Base-by-base conservation (phyloP, 2,888 invertebrate species). In the Apamea sordens region DNA sequence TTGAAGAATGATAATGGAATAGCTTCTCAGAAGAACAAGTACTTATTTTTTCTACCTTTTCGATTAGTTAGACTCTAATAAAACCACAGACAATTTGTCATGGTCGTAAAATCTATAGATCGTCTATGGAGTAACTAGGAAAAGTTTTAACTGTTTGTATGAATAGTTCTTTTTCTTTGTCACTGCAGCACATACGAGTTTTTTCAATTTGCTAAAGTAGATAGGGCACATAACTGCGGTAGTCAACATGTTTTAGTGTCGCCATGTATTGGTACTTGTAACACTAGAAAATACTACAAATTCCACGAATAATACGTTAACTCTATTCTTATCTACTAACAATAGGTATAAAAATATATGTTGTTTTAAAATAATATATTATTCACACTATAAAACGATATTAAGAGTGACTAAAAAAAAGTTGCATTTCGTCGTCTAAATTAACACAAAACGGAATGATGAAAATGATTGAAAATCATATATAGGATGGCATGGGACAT, bases 171-270 rank as follows among this genome's bases (percentile, higher is more conserved):
- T 77, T 77, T 76, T 24, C 69, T 69, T 79, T 72, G 83, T 87
- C 85, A 86, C 70, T n/a, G 47, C 47, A 72, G 50, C 77, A 67
- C 81, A 86, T 86, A 81, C 79, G 64, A 80, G 76, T 84, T 82
- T 76, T 76, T 88, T 78, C 68, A 76, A 75, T 77, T 84, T 53
- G 82, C 73, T 72, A n/a, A 86, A 77, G 81, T 82, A 91, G 91
- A 91, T 92, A 92, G 73, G 80, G 84, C 92, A 92, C 89, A 91
- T 87, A 85, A 32, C 64, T 72, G 24, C 68, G 65, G 74, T 72
- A 8, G 36, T 79, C 21, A 76, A 75, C 63, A 83, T 65, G 72
- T 73, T 83, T 81, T 73, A 73, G 59, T 75, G 73, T 41, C 47
- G 59, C 24, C 36, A 69, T 64, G 41, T 21, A 36, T 15, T 13